Evolutionary conservation across 2,888 invertebrate genomes (phyloP), one percentile per base, ranked within the genome.

Genomic region (Torymus auratus): DNA sequence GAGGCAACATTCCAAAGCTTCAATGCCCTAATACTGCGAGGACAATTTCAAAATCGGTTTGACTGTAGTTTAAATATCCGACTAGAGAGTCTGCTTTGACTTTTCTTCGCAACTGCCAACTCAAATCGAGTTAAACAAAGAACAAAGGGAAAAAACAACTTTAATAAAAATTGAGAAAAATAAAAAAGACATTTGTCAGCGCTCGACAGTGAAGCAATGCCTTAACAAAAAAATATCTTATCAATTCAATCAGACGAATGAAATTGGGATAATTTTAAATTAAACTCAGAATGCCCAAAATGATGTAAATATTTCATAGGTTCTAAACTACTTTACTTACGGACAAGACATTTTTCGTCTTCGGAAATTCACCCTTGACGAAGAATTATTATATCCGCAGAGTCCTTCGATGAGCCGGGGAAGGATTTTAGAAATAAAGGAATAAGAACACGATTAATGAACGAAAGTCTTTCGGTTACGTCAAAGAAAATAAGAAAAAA

Each of bases 71-170:
- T 28, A 68, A 61, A 69, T 67, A 67, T 78, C 74, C 76, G 72
- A 74, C 41, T 55, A 67, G 74, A 78, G 75, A 77, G 75, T 82
- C 81, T 78, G 80, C 76, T 73, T 83, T 79, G 82, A 82, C 71
- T 60, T 85, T 85, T 85, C 84, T 85, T 82, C 84, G 84, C 84
- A 86, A 87, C 87, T 86, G 86, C 87, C 87, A 87, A 86, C 86
- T 84, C 82, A 86, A 82, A 81, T 67, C 55, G 77, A 74, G 81
- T 76, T 77, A 58, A 81, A 77, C 53, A 65, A 74, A 41, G 41
- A 41, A 53, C 62, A 68, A 73, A 67, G 72, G 74, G 79, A 74
- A 70, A 70, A 81, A 62, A 70, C 60, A 41, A 41, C 41, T 7
- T 41, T 67, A 56, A 79, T 58, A 53, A 81, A 64, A 81, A 62